phyloP scores from a whole-genome alignment of 2,113 vertebrate genomes.

The Diglossa brunneiventris region DNA sequence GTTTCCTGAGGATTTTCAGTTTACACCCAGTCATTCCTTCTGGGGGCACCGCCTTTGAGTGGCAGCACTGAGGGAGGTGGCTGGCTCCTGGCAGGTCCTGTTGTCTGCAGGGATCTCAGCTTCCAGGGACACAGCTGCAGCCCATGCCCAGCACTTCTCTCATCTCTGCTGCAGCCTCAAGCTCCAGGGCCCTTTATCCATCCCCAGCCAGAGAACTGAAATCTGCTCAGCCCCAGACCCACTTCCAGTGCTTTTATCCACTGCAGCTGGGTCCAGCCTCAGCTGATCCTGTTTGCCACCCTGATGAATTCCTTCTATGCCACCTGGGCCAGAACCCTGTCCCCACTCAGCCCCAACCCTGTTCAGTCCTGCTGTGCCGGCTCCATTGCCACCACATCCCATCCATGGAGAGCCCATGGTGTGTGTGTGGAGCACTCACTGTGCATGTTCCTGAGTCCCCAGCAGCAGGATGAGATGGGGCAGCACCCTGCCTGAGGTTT shows the following conservation, averaged over 20 bases:
- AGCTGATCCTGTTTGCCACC: not conserved
- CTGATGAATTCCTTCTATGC: not conserved
- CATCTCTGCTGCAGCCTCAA: not conserved
- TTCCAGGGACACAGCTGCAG: not conserved
- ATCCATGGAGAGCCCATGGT: accelerated
- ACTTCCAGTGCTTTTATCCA: not conserved
- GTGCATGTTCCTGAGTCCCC: not conserved
- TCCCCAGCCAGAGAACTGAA: not conserved
- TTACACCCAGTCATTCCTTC: not conserved
- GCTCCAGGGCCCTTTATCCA: accelerated
- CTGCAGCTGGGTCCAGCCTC: not conserved
- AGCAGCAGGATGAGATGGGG: not conserved
- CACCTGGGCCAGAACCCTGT: accelerated
- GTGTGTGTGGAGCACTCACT: no score
- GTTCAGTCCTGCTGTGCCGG: accelerated
- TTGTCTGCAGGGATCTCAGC: not conserved
- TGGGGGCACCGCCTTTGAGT: accelerated
- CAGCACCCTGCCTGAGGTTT: not conserved
- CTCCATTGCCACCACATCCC: no score
- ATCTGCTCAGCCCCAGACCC: not conserved
- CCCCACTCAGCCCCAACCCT: accelerated
- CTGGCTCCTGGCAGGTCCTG: not conserved
- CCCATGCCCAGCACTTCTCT: accelerated
- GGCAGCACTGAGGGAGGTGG: not conserved
- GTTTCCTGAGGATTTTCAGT: not conserved